phyloP scores from a whole-genome alignment of 2,797 vertebrate genomes.

The Sebastiscus albofasciatus region DNA sequence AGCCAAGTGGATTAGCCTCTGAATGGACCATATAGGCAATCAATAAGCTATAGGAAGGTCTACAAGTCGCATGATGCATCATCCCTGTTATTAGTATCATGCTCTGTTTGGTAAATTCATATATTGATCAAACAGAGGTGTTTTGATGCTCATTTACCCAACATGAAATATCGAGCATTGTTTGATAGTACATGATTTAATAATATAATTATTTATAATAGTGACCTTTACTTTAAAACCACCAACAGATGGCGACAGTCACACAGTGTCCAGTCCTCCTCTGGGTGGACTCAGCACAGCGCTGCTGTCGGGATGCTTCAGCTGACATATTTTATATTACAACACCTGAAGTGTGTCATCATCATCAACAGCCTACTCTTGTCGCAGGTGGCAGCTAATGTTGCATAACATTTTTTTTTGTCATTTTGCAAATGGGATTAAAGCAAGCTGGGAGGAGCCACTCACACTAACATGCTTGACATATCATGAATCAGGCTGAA shows the following conservation, averaged over 20 bases:
- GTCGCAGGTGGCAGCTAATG: background rate
- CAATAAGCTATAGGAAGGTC: constrained; percentile 35
- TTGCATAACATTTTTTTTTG: background rate
- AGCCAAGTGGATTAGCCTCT: constrained; percentile 60
- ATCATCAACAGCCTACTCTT: background rate
- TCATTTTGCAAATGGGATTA: constrained; percentile 4
- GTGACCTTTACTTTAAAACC: background rate
- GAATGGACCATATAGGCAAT: constrained; percentile 44
- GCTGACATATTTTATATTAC: background rate
- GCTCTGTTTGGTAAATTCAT: background rate
- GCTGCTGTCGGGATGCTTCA: background rate
- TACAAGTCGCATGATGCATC: constrained; percentile 11
- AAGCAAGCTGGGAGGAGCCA: constrained; percentile 25
- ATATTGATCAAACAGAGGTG: background rate
- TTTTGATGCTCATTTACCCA: background rate
- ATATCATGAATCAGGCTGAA: background rate
- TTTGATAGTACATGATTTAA: background rate
- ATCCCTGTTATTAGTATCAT: background rate
- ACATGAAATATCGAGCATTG: background rate
- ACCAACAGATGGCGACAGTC: constrained; percentile 78
- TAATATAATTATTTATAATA: background rate
- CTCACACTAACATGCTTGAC: background rate
- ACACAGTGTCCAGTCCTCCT: constrained; percentile 29
- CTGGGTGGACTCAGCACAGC: background rate
- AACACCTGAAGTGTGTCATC: background rate